A percentile compares a stretch with the other conserved stretches of the same genome.
These are phyloP conservation scores for Anguilla pacifica DNA, from an alignment of 2,797 vertebrate species.

Conservation along the genomic window DNA sequence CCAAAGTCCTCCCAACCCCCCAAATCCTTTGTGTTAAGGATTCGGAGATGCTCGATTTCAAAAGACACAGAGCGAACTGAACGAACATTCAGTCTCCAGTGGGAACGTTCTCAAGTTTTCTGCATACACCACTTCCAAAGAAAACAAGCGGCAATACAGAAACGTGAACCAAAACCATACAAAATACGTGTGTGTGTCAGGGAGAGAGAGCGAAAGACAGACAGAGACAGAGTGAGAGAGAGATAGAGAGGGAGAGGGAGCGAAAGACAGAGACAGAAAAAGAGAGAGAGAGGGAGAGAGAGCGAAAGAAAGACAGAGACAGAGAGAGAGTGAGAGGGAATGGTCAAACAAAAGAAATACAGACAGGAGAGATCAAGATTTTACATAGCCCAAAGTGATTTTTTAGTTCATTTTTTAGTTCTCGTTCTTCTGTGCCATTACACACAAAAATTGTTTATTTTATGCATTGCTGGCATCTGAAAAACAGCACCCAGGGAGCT, in stretches of 20 bases:
- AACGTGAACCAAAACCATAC: not conserved
- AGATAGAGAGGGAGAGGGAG: not conserved
- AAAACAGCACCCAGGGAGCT: no score
- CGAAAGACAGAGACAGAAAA: slow-evolving; percentile 22
- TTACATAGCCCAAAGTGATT: no score
- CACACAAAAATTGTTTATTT: no score
- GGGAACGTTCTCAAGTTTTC: not conserved
- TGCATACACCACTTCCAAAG: not conserved
- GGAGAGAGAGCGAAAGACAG: not conserved
- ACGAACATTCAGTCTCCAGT: not conserved
- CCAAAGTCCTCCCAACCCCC: no score
- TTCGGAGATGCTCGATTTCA: not conserved
- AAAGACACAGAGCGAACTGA: not conserved
- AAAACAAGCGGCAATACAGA: not conserved
- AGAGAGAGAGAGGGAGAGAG: not conserved
- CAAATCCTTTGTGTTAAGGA: not conserved
- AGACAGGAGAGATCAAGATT: no score
- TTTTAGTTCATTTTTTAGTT: no score
- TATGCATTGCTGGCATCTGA: no score
- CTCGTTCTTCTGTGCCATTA: no score
- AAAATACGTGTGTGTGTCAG: not conserved
- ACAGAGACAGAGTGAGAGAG: not conserved
- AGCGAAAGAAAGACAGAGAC: not conserved
- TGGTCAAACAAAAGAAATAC: no score
- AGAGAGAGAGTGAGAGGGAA: not conserved